These are phyloP conservation scores for Drosophila guanche DNA, from an alignment of 1,140 invertebrate species.

Conservation along the genomic window DNA sequence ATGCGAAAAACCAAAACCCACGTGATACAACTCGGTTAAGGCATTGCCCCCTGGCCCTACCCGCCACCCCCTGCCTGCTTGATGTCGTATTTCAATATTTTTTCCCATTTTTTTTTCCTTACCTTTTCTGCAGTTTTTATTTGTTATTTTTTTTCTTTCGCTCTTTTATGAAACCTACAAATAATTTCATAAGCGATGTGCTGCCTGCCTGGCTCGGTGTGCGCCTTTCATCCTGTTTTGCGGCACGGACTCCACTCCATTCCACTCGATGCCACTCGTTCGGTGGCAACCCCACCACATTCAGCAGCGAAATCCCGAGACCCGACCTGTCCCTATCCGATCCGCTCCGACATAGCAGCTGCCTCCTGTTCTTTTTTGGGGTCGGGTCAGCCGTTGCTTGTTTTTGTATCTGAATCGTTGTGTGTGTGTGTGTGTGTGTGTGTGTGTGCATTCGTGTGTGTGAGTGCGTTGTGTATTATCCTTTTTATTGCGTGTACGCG, in stretches of 20 bases:
- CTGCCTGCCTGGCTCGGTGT: constrained; percentile 24
- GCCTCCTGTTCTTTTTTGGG: constrained; percentile 29
- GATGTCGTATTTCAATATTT: constrained; percentile 56
- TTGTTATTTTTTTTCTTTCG: background rate
- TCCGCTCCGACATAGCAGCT: constrained; percentile 22
- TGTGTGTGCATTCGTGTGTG: constrained; percentile 28
- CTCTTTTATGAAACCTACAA: constrained; percentile 42
- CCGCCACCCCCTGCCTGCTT: constrained; percentile 10
- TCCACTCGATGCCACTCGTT: constrained; percentile 4
- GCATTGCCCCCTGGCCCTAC: background rate
- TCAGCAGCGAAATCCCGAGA: constrained; percentile 23
- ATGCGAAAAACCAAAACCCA: constrained; percentile 7
- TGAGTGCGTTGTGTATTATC: constrained; percentile 53
- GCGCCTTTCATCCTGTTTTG: constrained; percentile 53
- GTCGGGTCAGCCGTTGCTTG: constrained; percentile 23
- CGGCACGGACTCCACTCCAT: constrained; percentile 27
- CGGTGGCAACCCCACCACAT: constrained; percentile 32
- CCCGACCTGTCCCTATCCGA: constrained; percentile 13
- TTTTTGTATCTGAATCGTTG: constrained; percentile 19
- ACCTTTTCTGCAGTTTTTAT: constrained; percentile 10
- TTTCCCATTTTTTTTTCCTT: constrained; percentile 19
- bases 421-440: constrained; percentile 31
- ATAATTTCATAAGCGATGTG: constrained; percentile 66
- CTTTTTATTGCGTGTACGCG: constrained; percentile 70
- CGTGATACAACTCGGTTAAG: background rate